Conservation (phyloP, 1,140 invertebrate species). For the Globodera rostochiensis region DNA sequence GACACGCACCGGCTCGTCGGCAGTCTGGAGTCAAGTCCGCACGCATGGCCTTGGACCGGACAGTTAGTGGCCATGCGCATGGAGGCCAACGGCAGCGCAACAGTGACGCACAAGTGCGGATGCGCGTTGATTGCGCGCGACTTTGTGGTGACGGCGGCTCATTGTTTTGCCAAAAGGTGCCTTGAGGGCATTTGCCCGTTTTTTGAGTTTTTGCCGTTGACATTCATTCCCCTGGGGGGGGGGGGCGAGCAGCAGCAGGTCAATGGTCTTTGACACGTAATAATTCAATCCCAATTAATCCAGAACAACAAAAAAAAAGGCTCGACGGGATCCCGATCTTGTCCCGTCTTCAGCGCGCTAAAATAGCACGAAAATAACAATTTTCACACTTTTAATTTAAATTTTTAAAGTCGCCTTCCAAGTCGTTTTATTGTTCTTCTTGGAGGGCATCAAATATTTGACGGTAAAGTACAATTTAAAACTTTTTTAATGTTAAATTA, state of each 20-base stretch:
- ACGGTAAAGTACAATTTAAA: not conserved
- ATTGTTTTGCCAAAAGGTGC: conserved; percentile 43
- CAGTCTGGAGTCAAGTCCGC: conserved; percentile 32
- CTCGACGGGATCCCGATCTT: too few relatives aligned
- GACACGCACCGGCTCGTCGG: conserved; percentile 40
- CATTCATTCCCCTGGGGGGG: too few relatives aligned
- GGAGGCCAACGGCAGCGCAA: conserved; percentile 6
- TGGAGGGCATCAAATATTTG: conserved; percentile 37
- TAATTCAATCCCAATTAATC: too few relatives aligned
- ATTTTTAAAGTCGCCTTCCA: conserved; percentile 20
- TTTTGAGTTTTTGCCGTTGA: too few relatives aligned
- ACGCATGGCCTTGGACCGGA: conserved; percentile 50
- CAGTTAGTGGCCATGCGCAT: conserved; percentile 32
- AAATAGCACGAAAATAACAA: too few relatives aligned
- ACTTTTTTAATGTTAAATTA: not conserved
- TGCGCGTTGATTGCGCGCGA: conserved; percentile 40
- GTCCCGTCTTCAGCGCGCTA: too few relatives aligned
- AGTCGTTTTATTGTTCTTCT: conserved; percentile 25
- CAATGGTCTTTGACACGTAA: too few relatives aligned
- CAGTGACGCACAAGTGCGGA: conserved; percentile 41
- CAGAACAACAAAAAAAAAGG: too few relatives aligned
- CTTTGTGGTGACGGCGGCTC: conserved; percentile 46
- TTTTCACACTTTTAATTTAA: too few relatives aligned
- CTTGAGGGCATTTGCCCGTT: not conserved
- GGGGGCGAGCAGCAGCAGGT: too few relatives aligned